These are phyloP conservation scores for Leptinotarsa tumamoca DNA, from an alignment of 2,888 invertebrate species.

Conservation along the genomic window DNA sequence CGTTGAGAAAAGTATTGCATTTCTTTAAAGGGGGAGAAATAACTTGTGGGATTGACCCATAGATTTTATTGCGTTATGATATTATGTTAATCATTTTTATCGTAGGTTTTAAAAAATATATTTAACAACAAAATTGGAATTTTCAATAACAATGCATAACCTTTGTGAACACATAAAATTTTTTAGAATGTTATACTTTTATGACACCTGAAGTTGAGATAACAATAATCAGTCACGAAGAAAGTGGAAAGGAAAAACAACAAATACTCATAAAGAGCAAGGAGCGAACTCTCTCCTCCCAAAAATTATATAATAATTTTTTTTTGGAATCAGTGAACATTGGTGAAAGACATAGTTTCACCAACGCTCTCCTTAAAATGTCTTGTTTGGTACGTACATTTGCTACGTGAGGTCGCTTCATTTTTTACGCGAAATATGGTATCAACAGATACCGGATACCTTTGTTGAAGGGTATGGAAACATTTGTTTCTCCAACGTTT, in stretches of 20 bases:
- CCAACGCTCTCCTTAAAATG: neutral
- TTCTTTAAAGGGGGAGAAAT: no score
- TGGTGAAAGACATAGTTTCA: neutral
- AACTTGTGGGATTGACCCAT: no score
- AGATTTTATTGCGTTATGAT: no score
- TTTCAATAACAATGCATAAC: no score
- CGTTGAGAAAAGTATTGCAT: no score
- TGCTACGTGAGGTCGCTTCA: neutral
- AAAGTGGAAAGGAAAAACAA: neutral
- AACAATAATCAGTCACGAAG: neutral
- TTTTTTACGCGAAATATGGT: slow-evolving; percentile 14
- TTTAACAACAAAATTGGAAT: no score
- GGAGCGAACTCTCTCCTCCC: neutral
- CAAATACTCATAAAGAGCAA: neutral
- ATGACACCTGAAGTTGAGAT: no score
- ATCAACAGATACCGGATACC: neutral
- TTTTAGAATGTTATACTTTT: no score
- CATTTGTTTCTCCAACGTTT: neutral
- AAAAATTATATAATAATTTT: neutral
- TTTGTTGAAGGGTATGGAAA: slow-evolving; percentile 16
- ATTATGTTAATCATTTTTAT: no score
- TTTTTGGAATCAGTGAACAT: neutral
- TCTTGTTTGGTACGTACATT: slow-evolving; percentile 4
- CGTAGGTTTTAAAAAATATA: no score
- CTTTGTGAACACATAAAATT: no score